Evolutionary conservation across 2,888 invertebrate species (phyloP), one percentile per base, ranked within the genome.

Genomic region (Mythimna ferrago): DNA sequence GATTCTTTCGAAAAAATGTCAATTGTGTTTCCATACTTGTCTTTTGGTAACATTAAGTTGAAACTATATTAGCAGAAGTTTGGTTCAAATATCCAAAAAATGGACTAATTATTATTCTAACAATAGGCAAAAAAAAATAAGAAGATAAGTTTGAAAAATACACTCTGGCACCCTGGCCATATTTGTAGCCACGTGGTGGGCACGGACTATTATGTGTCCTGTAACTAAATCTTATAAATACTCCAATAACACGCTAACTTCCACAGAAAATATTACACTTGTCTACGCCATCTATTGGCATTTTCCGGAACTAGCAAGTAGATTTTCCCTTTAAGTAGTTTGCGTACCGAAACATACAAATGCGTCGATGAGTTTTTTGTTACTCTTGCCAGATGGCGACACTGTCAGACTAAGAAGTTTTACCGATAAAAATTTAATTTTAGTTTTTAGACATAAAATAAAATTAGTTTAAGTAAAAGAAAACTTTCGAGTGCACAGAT

Each of bases 251-350:
- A 21, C 14, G 6, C 10, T 48, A 48, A 38, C 26, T 48, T 48
- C 26, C 9, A 19, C 14, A 26, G 21, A 41, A n/a, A 53, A 38
- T 2, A 48, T 51, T 58, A 2, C 7, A 16, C 44, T n/a, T 53
- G 19, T 21, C 32, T 71, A 10, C 69, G 88, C 80, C 88, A 87
- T 83, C 89, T 87, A 53, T 76, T 72, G 71, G 32, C 19, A 65
- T 86, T 87, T 85, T 82, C 81, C 78, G 4, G 58, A 76, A 84
- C 76, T 57, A 71, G 5, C 57, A 19, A 51, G 69, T 32, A 14
- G 11, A 32, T 79, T 72, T 75, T 62, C 71, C n/a, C 38, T 10
- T 48, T 38, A 58, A 48, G 16, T 38, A 21, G 16, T 56, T 67
- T 16, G 56, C 58, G 48, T 41, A 56, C 53, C 53, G 19, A 21